Base-by-base conservation (phyloP, 2,113 vertebrate genomes). In the Miniopterus natalensis region DNA sequence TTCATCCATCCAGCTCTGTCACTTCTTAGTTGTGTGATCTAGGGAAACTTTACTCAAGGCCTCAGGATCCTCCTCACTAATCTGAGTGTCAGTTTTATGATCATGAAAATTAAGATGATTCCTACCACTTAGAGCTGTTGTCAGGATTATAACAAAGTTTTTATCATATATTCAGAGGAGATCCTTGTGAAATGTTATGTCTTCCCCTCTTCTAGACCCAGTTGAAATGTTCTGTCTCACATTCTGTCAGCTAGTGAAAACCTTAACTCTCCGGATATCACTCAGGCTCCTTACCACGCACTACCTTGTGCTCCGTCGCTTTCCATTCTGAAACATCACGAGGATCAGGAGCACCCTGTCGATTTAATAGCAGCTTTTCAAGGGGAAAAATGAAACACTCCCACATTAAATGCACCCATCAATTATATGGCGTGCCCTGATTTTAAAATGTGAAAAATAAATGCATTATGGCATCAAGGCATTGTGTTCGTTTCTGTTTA, bases 401-500 rank as follows among this genome's bases (percentile, higher is more conserved):
- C 73, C 18, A 81, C 51, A 55, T 80, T 71, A 94, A 77, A 95
- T 63, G 13, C 10, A 88, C n/a, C 8, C 18, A 40, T 36, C 21
- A 80, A 63, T 88, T 88, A 59, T 74, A 66, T 17, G 11, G 6
- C 81, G 1, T 66, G 5, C 31, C 84, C 57, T 88, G 40, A 89
- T 88, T 94, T 93, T 42, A 66, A 81, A 84, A 94, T 80, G 11
- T 90, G 49, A 85, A 97, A 79, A 89, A 73, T 45, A 80, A 68
- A 47, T 61, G 1, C 12, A 40, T 68, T 73, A 27, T 12, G 45
- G 59, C 92, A 92, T 92, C 13, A 85, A 88, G 23, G 27, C 86
- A 94, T 83, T 42, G 2, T 47, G 4, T 68, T 55, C 25, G 42
- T 88, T 68, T 92, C 15, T 92, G n/a, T 71, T 89, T 74, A 36